These are phyloP conservation scores for Acanthopagrus latus DNA, from an alignment of 2,797 vertebrate species.

Conservation along the genomic window DNA sequence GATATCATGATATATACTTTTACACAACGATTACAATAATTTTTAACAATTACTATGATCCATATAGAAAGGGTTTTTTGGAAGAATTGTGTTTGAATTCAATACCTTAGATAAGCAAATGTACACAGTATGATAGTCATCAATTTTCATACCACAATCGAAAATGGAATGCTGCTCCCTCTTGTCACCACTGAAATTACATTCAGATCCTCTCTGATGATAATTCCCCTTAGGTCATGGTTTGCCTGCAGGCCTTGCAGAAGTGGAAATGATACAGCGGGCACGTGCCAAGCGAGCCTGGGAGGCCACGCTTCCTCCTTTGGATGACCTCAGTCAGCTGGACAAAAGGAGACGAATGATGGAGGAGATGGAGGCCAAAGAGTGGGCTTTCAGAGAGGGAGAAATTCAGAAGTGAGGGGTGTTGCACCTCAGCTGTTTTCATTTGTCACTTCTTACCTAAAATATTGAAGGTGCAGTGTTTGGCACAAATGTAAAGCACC, in stretches of 20 bases:
- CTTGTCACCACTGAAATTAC: not conserved
- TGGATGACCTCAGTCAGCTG: slow-evolving; percentile 83
- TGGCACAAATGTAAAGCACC: not conserved
- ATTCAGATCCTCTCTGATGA: slow-evolving; percentile 3
- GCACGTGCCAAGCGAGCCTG: slow-evolving; percentile 89
- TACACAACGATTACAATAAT: too few relatives aligned
- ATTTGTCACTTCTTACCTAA: not conserved
- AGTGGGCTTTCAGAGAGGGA: slow-evolving; percentile 94
- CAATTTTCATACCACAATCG: too few relatives aligned
- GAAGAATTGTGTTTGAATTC: too few relatives aligned
- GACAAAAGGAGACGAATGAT: slow-evolving; percentile 92
- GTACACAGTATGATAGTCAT: too few relatives aligned
- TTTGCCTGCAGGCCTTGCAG: slow-evolving; percentile 91
- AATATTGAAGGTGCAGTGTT: not conserved
- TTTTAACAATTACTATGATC: too few relatives aligned
- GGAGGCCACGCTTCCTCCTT: slow-evolving; percentile 90
- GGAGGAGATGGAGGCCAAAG: slow-evolving; percentile 92
- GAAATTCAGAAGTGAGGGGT: slow-evolving; percentile 92
- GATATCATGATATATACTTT: too few relatives aligned
- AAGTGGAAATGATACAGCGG: slow-evolving; percentile 94
- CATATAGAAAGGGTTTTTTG: too few relatives aligned
- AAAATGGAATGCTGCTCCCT: not conserved
- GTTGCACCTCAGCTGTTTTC: not conserved
- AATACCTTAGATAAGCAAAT: too few relatives aligned
- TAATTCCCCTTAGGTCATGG: slow-evolving; percentile 85